phyloP scores from a whole-genome alignment of 2,888 invertebrate species.

The Caenorhabditis becei region DNA sequence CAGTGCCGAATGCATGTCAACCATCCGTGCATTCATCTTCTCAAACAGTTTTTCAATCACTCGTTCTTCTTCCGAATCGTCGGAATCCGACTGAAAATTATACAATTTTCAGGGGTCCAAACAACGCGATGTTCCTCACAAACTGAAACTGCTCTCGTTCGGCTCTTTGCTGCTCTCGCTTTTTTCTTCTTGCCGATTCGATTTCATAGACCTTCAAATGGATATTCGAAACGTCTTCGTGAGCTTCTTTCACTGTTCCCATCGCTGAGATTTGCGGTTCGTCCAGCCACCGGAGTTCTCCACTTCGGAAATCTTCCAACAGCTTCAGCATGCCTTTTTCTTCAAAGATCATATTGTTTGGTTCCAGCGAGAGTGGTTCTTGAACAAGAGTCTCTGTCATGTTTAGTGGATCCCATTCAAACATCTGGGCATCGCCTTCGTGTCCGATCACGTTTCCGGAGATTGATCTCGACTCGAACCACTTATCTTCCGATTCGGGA shows the following conservation, averaged over 20 bases:
- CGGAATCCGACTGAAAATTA: conserved; percentile 47
- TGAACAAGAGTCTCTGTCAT: conserved; percentile 65
- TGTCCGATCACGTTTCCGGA: conserved; percentile 55
- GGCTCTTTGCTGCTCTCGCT: background rate
- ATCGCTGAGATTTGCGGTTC: conserved; percentile 64
- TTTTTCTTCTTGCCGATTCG: conserved; percentile 35
- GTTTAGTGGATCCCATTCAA: conserved; percentile 66
- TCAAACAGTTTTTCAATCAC: conserved; percentile 52
- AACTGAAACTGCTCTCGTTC: background rate
- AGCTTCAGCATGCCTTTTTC: conserved; percentile 59
- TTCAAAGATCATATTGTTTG: conserved; percentile 42
- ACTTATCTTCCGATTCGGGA: conserved; percentile 57
- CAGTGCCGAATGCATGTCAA: conserved; percentile 55
- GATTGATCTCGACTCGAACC: conserved; percentile 54
- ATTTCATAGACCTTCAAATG: conserved; percentile 62
- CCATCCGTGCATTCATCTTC: conserved; percentile 50
- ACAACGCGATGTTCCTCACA: conserved; percentile 5
- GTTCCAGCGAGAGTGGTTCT: conserved; percentile 37
- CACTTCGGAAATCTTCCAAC: conserved; percentile 69
- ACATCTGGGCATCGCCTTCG: conserved; percentile 62
- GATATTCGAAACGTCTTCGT: conserved; percentile 67
- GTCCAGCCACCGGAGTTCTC: conserved; percentile 64
- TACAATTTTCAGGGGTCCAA: background rate
- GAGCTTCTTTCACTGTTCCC: conserved; percentile 66
- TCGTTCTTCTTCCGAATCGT: conserved; percentile 46